phyloP scores from a whole-genome alignment of 2,797 vertebrate species.

The Phrynocephalus guinanensis region DNA sequence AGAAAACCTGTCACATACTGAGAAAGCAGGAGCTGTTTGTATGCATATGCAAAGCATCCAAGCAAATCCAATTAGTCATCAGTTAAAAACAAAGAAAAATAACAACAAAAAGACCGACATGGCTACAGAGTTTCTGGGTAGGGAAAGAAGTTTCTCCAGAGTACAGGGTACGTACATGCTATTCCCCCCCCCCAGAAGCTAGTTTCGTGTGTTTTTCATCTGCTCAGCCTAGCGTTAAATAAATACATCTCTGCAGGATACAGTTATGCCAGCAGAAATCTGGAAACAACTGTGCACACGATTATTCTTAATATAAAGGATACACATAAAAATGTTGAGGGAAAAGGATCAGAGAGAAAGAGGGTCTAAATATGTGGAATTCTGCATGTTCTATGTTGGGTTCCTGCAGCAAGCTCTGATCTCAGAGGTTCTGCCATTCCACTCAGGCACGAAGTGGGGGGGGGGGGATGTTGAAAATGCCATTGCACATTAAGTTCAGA shows the following conservation, averaged over 20 bases:
- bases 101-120: constrained; percentile 6
- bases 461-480: constrained; percentile 22
- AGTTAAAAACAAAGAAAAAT: constrained; percentile 18
- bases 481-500: constrained; percentile 10
- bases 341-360: neutral
- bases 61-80: constrained; percentile 28
- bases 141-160: constrained; percentile 50
- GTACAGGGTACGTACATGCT: constrained; percentile 38
- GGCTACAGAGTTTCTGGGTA: constrained; percentile 25
- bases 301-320: constrained; percentile 43
- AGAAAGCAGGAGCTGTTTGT: neutral
- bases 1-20: neutral
- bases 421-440: neutral
- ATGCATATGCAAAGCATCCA: constrained; percentile 37
- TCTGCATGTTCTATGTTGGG: neutral
- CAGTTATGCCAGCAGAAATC: constrained; percentile 19
- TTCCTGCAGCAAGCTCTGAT: neutral
- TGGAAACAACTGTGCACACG: constrained; percentile 34
- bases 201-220: constrained; percentile 59
- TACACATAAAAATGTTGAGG: constrained; percentile 20
- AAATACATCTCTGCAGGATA: constrained; percentile 64
- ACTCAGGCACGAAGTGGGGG: neutral
- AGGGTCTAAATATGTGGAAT: neutral
- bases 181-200: constrained; percentile 43
- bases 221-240: constrained; percentile 70